Evolutionary conservation across 2,113 vertebrate species (phyloP).

Genomic region (Triplophysa tibetana): DNA sequence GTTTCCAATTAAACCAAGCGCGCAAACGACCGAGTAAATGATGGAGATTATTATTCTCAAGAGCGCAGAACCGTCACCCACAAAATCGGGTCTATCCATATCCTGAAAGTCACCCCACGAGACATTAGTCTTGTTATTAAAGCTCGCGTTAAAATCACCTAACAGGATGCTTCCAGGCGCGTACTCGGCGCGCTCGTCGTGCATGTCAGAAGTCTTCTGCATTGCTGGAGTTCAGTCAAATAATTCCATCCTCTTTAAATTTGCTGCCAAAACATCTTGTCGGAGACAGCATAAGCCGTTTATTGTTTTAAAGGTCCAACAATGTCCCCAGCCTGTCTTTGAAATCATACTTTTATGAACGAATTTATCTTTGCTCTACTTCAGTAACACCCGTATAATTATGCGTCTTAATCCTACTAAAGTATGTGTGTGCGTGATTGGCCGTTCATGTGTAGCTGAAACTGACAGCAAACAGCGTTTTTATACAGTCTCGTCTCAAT

Average conservation of each 20-base stretch:
- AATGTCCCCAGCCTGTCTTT: not conserved
- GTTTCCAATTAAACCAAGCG: conserved; percentile 89
- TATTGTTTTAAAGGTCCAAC: not conserved
- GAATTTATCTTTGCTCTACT: not conserved
- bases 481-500: conserved; percentile 37
- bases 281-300: not conserved
- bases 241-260: conserved; percentile 54
- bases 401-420: not conserved
- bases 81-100: conserved; percentile 64
- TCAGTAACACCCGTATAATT: not conserved
- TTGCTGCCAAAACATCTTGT: not conserved
- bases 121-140: conserved; percentile 72
- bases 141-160: conserved; percentile 61
- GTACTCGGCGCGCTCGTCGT: conserved; percentile 52
- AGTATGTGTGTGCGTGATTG: not conserved
- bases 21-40: conserved; percentile 91
- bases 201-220: conserved; percentile 64
- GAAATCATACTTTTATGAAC: not conserved
- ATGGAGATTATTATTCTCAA: conserved; percentile 84
- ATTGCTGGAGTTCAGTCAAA: conserved; percentile 49
- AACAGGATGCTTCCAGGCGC: conserved; percentile 49
- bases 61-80: conserved; percentile 74
- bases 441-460: not conserved
- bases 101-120: conserved; percentile 68
- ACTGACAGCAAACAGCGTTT: conserved; percentile 12